Evolutionary conservation across 2,888 invertebrate genomes (phyloP), one percentile per base, ranked within the genome.

Genomic region (Terebella lapidaria): DNA sequence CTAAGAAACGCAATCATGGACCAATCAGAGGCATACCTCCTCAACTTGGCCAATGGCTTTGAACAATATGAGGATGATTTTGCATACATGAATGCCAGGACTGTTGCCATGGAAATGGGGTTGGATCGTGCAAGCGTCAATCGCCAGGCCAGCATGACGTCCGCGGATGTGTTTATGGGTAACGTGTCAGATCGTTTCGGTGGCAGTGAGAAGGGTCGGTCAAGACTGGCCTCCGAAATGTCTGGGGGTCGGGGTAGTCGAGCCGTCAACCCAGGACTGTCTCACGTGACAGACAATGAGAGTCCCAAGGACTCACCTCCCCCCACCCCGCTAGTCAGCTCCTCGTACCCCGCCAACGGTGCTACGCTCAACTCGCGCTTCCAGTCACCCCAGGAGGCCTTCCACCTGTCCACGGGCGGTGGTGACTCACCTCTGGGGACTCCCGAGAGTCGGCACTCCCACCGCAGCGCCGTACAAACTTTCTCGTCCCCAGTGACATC

Each of bases 41-140:
- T 60, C 25, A 52, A 61, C 59, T 59, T 45, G 52, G 28, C 25
- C 18, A 46, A 59, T 45, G 30, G 46, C 1, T 45, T 28, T 2
- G 63, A 63, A 35, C 52, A 62, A 4, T 46, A 52, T 26, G 61
- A 60, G 35, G 60, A 61, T 20, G 61, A 58, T 30, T 57, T 55
- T 15, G 35, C 55, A 20, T 5, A 22, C 18, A 18, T 29, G 35
- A 35, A 55, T 25, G 15, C 35, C 18, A 35, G 42, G n/a, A 35
- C 42, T 10, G n/a, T 35, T 10, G n/a, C 42, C 42, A 35, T 10
- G n/a, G 42, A 35, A n/a, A 15, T 35, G 10, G 42, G 42, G 10
- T n/a, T 35, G 42, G 42, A 35, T 35, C 42, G n/a, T 10, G 42
- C 42, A 10, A n/a, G 42, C 28, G 22, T 56, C 18, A 27, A 24